Evolutionary conservation across 2,113 vertebrate genomes (phyloP).

Genomic region (Prietella phreatophila): DNA sequence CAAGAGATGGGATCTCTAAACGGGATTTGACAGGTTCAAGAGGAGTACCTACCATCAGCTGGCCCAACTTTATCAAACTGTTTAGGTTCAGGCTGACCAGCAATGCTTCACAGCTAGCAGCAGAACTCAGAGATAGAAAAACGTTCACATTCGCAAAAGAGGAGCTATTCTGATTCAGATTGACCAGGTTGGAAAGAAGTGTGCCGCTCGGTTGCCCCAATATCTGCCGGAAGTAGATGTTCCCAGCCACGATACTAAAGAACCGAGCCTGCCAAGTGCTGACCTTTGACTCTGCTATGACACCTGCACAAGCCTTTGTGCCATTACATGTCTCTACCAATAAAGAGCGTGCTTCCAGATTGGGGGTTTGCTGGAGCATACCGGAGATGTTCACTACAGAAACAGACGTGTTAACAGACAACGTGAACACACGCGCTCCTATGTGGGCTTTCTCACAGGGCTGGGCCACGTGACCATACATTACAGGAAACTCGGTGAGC

Average conservation of each 20-base stretch:
- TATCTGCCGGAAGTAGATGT: conserved; percentile 69
- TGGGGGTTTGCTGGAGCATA: conserved; percentile 53
- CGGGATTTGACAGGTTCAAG: conserved; percentile 61
- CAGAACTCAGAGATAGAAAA: conserved; percentile 53
- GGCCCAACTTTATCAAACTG: conserved; percentile 58
- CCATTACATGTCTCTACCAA: conserved; percentile 65
- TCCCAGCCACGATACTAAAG: conserved; percentile 63
- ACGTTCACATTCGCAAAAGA: conserved; percentile 49
- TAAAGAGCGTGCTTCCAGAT: conserved; percentile 70
- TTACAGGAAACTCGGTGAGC: conserved; percentile 71
- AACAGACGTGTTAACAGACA: conserved; percentile 35
- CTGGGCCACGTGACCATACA: conserved; percentile 67
- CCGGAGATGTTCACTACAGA: conserved; percentile 43
- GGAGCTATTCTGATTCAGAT: conserved; percentile 53
- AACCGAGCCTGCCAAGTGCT: conserved; percentile 70
- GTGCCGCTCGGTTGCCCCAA: conserved; percentile 22
- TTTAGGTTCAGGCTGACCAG: conserved; percentile 48
- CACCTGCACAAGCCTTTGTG: conserved; percentile 63
- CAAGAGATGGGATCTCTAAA: conserved; percentile 50
- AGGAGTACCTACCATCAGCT: conserved; percentile 63
- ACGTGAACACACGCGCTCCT: conserved; percentile 61
- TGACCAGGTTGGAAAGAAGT: conserved; percentile 66
- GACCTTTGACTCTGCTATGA: conserved; percentile 52
- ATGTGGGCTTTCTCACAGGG: conserved; percentile 68
- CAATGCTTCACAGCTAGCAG: conserved; percentile 56